Conservation (phyloP, 2,113 vertebrate species). For the Phodopus roborovskii region DNA sequence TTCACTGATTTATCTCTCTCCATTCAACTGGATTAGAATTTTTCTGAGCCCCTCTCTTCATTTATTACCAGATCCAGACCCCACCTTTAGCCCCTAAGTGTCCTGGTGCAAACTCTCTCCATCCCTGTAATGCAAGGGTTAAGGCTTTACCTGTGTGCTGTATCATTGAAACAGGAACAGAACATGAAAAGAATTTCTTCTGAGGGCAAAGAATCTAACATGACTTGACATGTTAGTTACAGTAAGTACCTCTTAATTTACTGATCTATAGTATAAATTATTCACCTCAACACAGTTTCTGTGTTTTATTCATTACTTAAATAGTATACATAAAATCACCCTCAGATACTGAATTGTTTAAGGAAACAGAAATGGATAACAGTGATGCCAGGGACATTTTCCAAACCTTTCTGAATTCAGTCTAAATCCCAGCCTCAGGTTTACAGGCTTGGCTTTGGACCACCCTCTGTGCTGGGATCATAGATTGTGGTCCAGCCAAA, state of each 20-base stretch:
- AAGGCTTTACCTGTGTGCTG: neutral
- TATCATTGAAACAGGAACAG: neutral
- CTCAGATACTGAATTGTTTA: neutral
- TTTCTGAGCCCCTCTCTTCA: neutral
- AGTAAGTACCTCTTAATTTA: neutral
- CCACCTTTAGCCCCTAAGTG: neutral
- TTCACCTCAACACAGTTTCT: neutral
- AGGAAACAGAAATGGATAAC: neutral
- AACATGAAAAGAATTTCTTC: neutral
- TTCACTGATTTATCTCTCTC: conserved; percentile 11
- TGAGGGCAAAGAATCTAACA: neutral
- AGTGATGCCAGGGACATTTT: neutral
- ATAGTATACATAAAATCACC: neutral
- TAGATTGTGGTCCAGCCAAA: neutral
- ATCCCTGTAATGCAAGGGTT: neutral
- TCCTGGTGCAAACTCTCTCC: neutral
- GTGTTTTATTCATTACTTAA: neutral
- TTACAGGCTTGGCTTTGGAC: neutral
- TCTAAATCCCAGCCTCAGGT: conserved; percentile 42
- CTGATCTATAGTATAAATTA: neutral
- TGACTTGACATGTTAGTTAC: neutral
- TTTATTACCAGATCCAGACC: neutral
- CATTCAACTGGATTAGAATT: neutral
- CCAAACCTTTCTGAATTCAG: neutral
- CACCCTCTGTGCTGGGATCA: neutral